Evolutionary conservation across 1,140 invertebrate genomes (phyloP).

Genomic region (Probaryconus sp.): DNA sequence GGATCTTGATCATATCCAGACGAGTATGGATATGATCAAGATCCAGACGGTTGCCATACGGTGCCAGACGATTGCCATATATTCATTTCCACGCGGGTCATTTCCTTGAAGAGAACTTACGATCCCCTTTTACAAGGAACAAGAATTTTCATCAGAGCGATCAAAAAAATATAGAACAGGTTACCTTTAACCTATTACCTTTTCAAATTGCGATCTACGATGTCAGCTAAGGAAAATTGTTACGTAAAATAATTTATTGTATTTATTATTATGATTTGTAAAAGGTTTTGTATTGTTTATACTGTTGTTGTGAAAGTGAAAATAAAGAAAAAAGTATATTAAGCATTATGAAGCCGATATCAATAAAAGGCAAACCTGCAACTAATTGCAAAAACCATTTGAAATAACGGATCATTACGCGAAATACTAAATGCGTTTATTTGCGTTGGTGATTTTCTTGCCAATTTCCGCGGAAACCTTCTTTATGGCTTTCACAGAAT

Average conservation of each 20-base stretch:
- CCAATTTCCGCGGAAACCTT: slow-evolving; percentile 37
- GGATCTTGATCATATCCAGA: too few relatives aligned
- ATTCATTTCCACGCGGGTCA: background rate
- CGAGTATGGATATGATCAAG: too few relatives aligned
- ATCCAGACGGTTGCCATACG: too few relatives aligned
- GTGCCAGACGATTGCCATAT: too few relatives aligned
- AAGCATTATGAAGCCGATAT: slow-evolving; percentile 1
- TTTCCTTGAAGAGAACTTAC: too few relatives aligned
- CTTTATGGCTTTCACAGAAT: slow-evolving; percentile 52
- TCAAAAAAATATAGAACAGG: background rate
- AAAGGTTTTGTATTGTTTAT: slow-evolving; percentile 5
- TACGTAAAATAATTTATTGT: background rate
- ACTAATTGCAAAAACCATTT: slow-evolving; percentile 35
- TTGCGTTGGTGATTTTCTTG: slow-evolving; percentile 46
- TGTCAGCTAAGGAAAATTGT: slow-evolving; percentile 6
- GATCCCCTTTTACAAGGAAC: slow-evolving; percentile 10
- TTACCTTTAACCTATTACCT: slow-evolving; percentile 8
- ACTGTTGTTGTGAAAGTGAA: slow-evolving; percentile 25
- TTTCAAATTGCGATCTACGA: slow-evolving; percentile 32
- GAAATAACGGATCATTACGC: slow-evolving; percentile 33
- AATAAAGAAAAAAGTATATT: slow-evolving; percentile 23
- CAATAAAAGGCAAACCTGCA: slow-evolving; percentile 6
- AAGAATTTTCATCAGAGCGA: slow-evolving; percentile 38
- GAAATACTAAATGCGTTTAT: slow-evolving; percentile 30
- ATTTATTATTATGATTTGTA: slow-evolving; percentile 1